These are phyloP conservation scores for Phaethon lepturus DNA, from an alignment of 2,113 vertebrate species.

Conservation along the genomic window DNA sequence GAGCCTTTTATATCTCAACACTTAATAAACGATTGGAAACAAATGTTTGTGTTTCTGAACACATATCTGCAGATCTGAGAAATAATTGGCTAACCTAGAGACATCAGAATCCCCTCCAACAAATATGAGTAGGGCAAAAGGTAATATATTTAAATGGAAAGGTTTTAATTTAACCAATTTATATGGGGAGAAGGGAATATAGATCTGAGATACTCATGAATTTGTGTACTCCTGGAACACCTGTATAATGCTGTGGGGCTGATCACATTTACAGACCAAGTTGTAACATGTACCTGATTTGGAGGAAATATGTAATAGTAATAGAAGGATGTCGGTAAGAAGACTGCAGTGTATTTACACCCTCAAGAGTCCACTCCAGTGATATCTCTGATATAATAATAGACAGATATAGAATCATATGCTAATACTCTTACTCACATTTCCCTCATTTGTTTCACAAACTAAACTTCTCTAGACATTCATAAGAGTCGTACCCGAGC, in stretches of 20 bases:
- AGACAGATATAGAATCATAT: background rate
- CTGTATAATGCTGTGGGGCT: background rate
- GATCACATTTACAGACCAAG: background rate
- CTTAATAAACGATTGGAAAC: background rate
- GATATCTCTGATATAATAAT: background rate
- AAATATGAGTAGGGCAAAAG: background rate
- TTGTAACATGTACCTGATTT: background rate
- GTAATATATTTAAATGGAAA: background rate
- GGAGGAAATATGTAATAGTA: background rate
- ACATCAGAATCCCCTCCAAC: background rate
- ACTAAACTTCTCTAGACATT: background rate
- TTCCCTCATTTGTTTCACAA: background rate
- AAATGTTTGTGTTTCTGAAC: background rate
- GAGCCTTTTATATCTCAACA: background rate
- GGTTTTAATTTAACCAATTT: background rate
- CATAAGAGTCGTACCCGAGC: background rate
- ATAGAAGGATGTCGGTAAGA: background rate
- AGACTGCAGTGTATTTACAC: background rate
- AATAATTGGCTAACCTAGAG: background rate
- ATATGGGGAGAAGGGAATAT: rapidly evolving
- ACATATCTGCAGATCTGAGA: background rate
- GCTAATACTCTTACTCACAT: background rate
- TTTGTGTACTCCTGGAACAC: background rate
- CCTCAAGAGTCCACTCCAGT: background rate
- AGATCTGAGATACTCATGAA: background rate